A percentile compares a stretch with the other conserved stretches of the same genome.
Conservation (phyloP, 2,113 vertebrate species). For the Ranitomeya imitator region DNA sequence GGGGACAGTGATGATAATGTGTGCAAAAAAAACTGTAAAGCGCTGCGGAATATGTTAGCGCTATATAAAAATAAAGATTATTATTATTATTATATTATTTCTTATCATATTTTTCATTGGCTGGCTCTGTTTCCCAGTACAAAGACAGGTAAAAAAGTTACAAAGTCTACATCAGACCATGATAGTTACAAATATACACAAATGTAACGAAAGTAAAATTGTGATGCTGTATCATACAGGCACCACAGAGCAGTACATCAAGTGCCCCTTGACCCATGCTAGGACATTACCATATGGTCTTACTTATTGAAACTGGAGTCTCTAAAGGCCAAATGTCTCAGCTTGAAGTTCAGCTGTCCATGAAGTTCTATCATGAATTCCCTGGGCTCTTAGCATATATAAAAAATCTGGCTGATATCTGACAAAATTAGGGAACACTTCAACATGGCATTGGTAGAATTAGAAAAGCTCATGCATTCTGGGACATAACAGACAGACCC, state of each 20-base stretch:
- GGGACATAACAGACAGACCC: not conserved
- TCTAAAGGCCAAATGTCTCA: not conserved
- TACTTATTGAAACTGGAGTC: not conserved
- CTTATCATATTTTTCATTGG: no score
- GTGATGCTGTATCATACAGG: not conserved
- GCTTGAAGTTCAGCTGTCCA: not conserved
- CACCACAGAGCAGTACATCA: not conserved
- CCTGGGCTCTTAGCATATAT: not conserved
- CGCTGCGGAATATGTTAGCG: no score
- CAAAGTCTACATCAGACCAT: no score
- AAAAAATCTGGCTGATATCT: not conserved
- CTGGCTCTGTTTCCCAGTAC: no score
- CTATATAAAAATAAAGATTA: no score
- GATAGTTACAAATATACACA: not conserved
- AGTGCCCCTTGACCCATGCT: not conserved
- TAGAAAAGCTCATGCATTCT: not conserved
- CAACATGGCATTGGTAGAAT: not conserved
- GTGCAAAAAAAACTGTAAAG: no score
- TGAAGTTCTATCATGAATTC: not conserved
- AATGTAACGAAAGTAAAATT: not conserved
- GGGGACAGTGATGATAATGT: no score
- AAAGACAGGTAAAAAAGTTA: no score
- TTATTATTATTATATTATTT: no score
- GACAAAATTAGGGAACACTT: not conserved
- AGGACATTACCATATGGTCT: not conserved